Percentiles rank a stretch among this genome's conserved stretches.
Evolutionary conservation across 2,888 invertebrate species (phyloP).

Genomic region (Epistrophe eligans): DNA sequence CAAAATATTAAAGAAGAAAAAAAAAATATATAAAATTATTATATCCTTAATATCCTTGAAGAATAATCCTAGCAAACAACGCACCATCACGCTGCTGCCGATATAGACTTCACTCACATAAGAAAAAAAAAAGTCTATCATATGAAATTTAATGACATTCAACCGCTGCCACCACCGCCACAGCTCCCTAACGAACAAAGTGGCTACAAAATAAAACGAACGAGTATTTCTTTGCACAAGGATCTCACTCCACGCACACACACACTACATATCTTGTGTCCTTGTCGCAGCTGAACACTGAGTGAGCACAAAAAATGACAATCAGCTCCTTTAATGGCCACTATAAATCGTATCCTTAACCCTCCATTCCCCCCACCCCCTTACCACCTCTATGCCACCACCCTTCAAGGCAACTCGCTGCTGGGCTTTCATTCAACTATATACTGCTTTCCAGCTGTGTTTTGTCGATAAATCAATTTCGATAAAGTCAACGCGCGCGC

Average conservation of each 20-base stretch:
- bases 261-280: not conserved
- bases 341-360: constrained; percentile 78
- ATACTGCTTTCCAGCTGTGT: constrained; percentile 59
- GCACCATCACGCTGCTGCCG: constrained; percentile 39
- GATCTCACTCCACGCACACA: constrained; percentile 21
- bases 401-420: not conserved
- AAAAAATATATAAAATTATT: constrained; percentile 23
- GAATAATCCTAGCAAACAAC: constrained; percentile 30
- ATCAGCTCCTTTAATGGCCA: constrained; percentile 81
- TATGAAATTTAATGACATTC: constrained; percentile 70
- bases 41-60: constrained; percentile 31
- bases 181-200: constrained; percentile 9
- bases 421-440: not conserved
- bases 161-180: constrained; percentile 1
- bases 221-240: constrained; percentile 26
- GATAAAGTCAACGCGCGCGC: constrained; percentile 61
- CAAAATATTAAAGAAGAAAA: constrained; percentile 39
- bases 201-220: constrained; percentile 58
- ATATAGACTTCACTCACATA: constrained; percentile 42
- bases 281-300: constrained; percentile 28
- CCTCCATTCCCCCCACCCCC: too few relatives aligned
- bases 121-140: constrained; percentile 57
- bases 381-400: too few relatives aligned
- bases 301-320: constrained; percentile 76
- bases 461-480: constrained; percentile 76